Conservation (phyloP, 1,140 invertebrate genomes). For the Yoshiicerus persimilis region DNA sequence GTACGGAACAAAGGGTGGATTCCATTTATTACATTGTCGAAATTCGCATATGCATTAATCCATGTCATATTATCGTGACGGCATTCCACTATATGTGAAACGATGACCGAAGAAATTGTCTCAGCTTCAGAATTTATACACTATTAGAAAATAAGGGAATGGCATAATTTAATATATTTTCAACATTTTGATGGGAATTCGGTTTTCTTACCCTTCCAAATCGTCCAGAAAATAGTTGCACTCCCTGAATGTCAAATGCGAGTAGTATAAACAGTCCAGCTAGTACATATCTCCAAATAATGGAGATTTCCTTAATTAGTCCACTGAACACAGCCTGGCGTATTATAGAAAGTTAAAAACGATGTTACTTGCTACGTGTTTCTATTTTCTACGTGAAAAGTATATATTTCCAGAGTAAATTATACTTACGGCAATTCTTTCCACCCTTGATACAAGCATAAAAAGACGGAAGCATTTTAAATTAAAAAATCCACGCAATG, state of each 20-base stretch:
- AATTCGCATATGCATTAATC: neutral
- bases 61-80: neutral
- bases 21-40: neutral
- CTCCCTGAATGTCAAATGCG: neutral
- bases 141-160: neutral
- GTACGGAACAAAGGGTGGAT: neutral
- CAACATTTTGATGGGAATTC: too few relatives aligned
- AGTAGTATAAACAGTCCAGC: neutral
- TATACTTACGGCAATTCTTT: neutral
- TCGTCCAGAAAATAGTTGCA: neutral
- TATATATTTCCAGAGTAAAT: neutral
- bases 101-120: neutral
- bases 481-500: neutral
- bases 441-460: neutral
- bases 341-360: neutral
- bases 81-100: neutral
- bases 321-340: neutral
- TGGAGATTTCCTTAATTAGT: neutral
- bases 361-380: neutral
- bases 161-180: too few relatives aligned
- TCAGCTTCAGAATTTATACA: neutral
- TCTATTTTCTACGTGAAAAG: neutral
- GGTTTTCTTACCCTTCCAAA: neutral
- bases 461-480: neutral
- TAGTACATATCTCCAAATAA: neutral